Evolutionary conservation across 2,888 invertebrate genomes (phyloP).

Genomic region (Anagyrus pseudococci): DNA sequence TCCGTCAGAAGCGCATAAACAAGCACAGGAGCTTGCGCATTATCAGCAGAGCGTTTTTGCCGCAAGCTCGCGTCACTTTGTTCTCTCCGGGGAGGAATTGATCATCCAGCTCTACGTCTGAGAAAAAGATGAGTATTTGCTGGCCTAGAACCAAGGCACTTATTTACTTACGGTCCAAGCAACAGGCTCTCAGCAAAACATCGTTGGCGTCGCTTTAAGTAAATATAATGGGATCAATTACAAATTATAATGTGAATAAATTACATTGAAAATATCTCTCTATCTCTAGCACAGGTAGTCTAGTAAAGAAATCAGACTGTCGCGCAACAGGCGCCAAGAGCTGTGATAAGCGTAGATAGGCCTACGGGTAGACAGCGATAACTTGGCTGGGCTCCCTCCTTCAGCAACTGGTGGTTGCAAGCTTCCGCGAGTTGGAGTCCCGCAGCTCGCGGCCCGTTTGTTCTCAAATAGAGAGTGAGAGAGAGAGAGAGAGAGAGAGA

Average conservation of each 20-base stretch:
- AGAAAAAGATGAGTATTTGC: background rate
- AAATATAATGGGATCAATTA: too few species aligned
- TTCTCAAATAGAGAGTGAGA: slow-evolving; percentile 61
- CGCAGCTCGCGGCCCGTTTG: slow-evolving; percentile 57
- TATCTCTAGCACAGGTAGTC: too few species aligned
- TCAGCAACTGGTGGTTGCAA: slow-evolving; percentile 63
- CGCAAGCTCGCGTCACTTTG: too few species aligned
- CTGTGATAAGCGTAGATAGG: slow-evolving; percentile 55
- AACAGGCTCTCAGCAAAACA: slow-evolving; percentile 30
- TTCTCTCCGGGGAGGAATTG: too few species aligned
- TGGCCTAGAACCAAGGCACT: slow-evolving; percentile 19
- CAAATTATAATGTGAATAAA: too few species aligned
- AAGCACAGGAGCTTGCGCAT: too few species aligned
- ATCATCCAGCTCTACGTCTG: too few species aligned
- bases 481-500: slow-evolving; percentile 45
- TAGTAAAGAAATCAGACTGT: background rate
- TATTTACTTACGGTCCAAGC: slow-evolving; percentile 1
- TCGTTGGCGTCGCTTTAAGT: too few species aligned
- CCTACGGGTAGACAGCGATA: slow-evolving; percentile 33
- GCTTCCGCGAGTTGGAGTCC: slow-evolving; percentile 53
- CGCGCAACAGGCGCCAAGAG: slow-evolving; percentile 53
- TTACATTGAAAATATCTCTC: background rate
- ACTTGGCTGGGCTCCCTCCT: background rate
- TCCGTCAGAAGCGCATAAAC: too few species aligned
- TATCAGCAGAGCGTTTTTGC: too few species aligned